Evolutionary conservation across 2,113 vertebrate genomes (phyloP), one percentile per base, ranked within the genome.

Genomic region (Macheiramphus alcinus): DNA sequence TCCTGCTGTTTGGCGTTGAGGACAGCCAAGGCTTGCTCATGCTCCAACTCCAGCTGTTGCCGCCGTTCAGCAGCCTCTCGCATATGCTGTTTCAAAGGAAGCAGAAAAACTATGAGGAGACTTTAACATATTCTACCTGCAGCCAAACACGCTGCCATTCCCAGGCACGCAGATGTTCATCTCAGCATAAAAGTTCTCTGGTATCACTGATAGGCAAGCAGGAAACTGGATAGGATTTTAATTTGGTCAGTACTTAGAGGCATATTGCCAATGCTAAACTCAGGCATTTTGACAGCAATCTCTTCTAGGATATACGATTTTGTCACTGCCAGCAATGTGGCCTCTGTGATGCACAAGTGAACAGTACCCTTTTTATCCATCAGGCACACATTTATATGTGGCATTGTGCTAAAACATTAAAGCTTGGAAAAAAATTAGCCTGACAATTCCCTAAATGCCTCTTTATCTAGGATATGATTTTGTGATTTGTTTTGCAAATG

Each of bases 1-100:
- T 99, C 99, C 98, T 99, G 99, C 99, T 99, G 99, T 97, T 99
- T 99, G 98, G 99, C 99, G 96, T 98, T 99, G 98, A 99, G 99
- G 62, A 99, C 98, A 93, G 99, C 99, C 99, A 99, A 98, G 97
- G 99, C 99, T 97, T 99, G 99, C 97, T 99, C 99, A 99, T 99
- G 99, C 99, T 99, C 99, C 98, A 99, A 93, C 97, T 99, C 99
- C 98, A 99, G 98, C 98, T 99, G 99, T 98, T 99, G 99, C 99
- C 99, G 98, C 98, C 99, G 98, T 83, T 99, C 99, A 50, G 99
- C 99, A 97, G 99, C 99, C 99, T 99, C 99, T 75, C 99, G 99
- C 99, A 99, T 99, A 98, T 99, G 99, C 99, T 99, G 98, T 89
- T 96, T 58, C 53, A 66, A 56, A 73, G 72, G 85, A 91, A 86